These are phyloP conservation scores for Noctua comes DNA, from an alignment of 2,888 invertebrate species.

Conservation along the genomic window DNA sequence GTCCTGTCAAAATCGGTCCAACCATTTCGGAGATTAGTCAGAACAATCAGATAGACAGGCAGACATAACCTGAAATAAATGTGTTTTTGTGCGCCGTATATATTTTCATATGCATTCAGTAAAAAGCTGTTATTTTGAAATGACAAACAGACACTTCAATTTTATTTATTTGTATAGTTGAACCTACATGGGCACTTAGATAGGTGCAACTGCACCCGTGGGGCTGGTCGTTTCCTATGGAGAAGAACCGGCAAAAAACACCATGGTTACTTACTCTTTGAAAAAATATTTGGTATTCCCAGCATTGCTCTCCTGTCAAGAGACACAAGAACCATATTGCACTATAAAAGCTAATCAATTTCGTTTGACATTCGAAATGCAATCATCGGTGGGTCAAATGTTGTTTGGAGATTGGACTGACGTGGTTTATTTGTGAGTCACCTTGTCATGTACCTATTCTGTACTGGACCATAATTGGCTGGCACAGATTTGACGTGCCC, in stretches of 20 bases:
- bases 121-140: too few species aligned
- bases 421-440: constrained; percentile 25
- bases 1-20: too few species aligned
- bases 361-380: constrained; percentile 23
- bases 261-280: background rate
- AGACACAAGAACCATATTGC: background rate
- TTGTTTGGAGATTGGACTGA: constrained; percentile 8
- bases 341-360: background rate
- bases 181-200: too few species aligned
- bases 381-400: constrained; percentile 26
- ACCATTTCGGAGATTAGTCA: too few species aligned
- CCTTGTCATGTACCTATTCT: background rate
- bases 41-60: too few species aligned
- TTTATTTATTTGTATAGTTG: too few species aligned
- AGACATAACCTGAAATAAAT: too few species aligned
- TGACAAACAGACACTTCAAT: too few species aligned
- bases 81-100: too few species aligned
- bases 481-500: background rate
- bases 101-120: too few species aligned
- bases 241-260: background rate
- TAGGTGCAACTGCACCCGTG: background rate
- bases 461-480: constrained; percentile 2
- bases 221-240: background rate
- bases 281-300: background rate
- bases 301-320: background rate